Percentiles rank a stretch among this genome's conserved stretches.
Evolutionary conservation across 1,140 invertebrate genomes (phyloP).

Genomic region (Hermetia illucens): DNA sequence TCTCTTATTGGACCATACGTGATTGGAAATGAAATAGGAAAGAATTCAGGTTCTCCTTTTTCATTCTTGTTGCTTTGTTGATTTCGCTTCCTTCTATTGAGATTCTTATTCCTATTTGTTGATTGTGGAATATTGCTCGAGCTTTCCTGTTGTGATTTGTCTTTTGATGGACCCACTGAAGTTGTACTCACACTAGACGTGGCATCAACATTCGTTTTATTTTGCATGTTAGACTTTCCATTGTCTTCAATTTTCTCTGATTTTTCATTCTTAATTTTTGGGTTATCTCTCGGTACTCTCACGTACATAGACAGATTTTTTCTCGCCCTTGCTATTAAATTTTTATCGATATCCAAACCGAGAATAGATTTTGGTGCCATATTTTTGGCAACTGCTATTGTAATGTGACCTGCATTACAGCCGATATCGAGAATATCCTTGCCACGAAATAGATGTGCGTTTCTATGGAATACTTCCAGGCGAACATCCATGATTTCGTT

Average conservation of each 20-base stretch:
- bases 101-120: no score
- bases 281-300: conserved; percentile 16
- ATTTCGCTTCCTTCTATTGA: not conserved
- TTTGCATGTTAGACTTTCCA: not conserved
- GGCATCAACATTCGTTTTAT: not conserved
- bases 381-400: conserved; percentile 71
- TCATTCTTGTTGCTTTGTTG: conserved; percentile 3
- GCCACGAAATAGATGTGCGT: conserved; percentile 69
- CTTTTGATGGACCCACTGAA: no score
- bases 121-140: no score
- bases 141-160: no score
- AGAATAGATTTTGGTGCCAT: conserved; percentile 71
- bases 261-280: no score
- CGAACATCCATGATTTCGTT: conserved; percentile 67
- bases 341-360: conserved; percentile 91
- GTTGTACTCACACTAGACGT: not conserved
- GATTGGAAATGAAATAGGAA: conserved; percentile 74
- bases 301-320: conserved; percentile 25
- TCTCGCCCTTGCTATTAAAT: conserved; percentile 50
- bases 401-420: conserved; percentile 93
- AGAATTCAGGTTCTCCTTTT: conserved; percentile 48
- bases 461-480: conserved; percentile 60
- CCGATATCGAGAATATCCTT: conserved; percentile 95
- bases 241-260: conserved; percentile 2
- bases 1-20: conserved; percentile 47